Evolutionary conservation across 2,888 invertebrate species (phyloP), one percentile per base, ranked within the genome.

Genomic region (Cremastinae sp.): DNA sequence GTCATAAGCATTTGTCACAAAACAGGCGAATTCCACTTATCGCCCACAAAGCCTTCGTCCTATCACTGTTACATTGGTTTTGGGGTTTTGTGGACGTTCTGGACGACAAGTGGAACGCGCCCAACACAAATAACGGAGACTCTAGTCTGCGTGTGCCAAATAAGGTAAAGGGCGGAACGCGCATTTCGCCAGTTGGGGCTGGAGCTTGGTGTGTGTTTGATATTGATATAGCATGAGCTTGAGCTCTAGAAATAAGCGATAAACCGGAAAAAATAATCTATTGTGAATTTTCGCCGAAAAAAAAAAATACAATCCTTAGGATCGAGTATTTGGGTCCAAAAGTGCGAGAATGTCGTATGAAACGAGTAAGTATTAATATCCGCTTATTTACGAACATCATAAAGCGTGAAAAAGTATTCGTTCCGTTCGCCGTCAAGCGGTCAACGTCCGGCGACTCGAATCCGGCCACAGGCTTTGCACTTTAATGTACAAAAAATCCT

Each of bases 121-220:
- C n/a, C n/a, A n/a, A n/a, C n/a, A n/a, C n/a, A n/a, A n/a, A n/a
- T n/a, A n/a, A n/a, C n/a, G n/a, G n/a, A n/a, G n/a, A n/a, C n/a
- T n/a, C n/a, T n/a, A n/a, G n/a, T n/a, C n/a, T n/a, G n/a, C n/a
- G n/a, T n/a, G 58, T 76, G 70, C 86, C 85, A 87, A 86, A 86
- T 86, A 87, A 86, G 87, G 86, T 80, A 80, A 87, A 86, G 87
- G 86, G 87, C 86, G 87, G 86, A 83, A 86, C 84, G 80, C 80
- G 81, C 82, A 84, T 83, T 81, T 72, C 65, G 70, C 71, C 72
- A 54, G 72, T 65, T 56, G 45, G 65, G 54, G 68, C 61, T 38
- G 41, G 69, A 74, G 71, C 38, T 22, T 68, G 66, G 61, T 64
- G 68, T 71, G 70, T 69, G 53, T 73, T 61, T 72, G 53, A 59